phyloP scores from a whole-genome alignment of 2,888 invertebrate genomes.

The Heliconius charithonia region DNA sequence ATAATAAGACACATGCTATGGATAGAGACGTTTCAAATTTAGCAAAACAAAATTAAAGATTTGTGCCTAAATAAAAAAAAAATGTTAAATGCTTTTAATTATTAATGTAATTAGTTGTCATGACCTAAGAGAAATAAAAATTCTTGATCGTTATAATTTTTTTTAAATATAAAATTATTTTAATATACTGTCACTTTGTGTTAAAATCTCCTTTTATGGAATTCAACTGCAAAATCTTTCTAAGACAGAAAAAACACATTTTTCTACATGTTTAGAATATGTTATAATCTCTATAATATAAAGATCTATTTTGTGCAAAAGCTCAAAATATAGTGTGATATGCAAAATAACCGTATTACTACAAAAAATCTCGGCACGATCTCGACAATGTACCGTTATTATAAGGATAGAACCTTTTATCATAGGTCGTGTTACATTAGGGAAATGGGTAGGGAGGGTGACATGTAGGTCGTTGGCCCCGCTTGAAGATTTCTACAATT shows the following conservation, averaged over 20 bases:
- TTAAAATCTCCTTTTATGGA: too few relatives aligned
- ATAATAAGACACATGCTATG: too few relatives aligned
- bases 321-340: slow-evolving; percentile 2
- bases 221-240: too few relatives aligned
- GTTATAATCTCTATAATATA: neutral
- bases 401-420: slow-evolving; percentile 48
- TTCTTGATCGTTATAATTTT: too few relatives aligned
- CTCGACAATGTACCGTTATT: slow-evolving; percentile 42
- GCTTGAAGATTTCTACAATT: slow-evolving; percentile 41
- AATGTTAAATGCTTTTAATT: too few relatives aligned
- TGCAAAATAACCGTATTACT: slow-evolving; percentile 39
- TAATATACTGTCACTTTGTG: too few relatives aligned
- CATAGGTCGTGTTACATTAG: slow-evolving; percentile 50
- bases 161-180: too few relatives aligned
- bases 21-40: too few relatives aligned
- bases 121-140: too few relatives aligned
- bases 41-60: too few relatives aligned
- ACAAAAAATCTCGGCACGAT: slow-evolving; percentile 41
- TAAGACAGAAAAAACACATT: neutral
- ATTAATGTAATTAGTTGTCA: too few relatives aligned
- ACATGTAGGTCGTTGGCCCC: slow-evolving; percentile 46
- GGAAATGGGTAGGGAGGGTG: slow-evolving; percentile 47
- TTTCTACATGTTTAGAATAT: neutral
- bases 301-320: neutral
- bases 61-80: too few relatives aligned